phyloP scores from a whole-genome alignment of 2,113 vertebrate species.

The Otolemur garnettii region DNA sequence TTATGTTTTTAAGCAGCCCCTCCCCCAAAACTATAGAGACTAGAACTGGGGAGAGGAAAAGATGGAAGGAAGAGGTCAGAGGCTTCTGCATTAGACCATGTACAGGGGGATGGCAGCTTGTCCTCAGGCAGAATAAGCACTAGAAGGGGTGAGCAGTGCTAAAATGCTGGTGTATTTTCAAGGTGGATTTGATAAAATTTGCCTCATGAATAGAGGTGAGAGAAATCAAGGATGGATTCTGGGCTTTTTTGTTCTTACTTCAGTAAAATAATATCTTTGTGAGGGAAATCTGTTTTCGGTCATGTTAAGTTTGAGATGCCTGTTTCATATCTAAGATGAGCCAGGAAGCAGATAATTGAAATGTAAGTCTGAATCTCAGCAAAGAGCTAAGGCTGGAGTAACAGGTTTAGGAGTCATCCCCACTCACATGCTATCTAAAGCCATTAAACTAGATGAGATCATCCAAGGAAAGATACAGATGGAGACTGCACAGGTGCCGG shows the following conservation, averaged over 20 bases:
- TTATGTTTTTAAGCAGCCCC: neutral
- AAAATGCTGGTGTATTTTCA: neutral
- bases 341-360: constrained; percentile 42
- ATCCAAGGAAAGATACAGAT: neutral
- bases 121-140: neutral
- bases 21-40: neutral
- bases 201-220: neutral
- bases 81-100: accelerated
- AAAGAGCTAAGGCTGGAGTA: constrained; percentile 51
- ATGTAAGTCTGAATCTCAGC: constrained; percentile 4
- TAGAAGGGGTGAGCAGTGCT: no score
- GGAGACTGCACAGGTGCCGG: neutral
- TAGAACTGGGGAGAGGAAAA: neutral
- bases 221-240: neutral
- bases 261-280: neutral
- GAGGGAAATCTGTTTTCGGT: neutral
- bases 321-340: constrained; percentile 42
- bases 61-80: neutral
- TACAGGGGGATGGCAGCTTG: neutral
- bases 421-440: constrained; percentile 54
- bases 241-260: constrained; percentile 9
- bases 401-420: constrained; percentile 64
- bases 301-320: neutral
- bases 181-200: neutral
- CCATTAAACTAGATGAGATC: constrained; percentile 74